Evolutionary conservation across 64 coral and sea anemone genomes (phyloP).

Genomic region (Dendronephthya gigantea): DNA sequence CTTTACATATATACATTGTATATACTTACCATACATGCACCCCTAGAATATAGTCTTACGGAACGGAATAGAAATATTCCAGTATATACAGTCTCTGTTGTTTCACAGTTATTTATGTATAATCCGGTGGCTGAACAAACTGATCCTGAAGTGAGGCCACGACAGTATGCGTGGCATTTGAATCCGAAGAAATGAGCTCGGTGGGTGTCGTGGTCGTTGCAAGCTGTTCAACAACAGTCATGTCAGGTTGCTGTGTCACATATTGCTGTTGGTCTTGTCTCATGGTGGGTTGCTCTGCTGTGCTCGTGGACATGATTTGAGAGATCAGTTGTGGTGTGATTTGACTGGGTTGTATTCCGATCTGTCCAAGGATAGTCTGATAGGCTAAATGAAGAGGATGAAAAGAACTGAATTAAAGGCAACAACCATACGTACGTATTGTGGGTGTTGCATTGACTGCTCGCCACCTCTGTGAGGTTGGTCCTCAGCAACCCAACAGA

Average conservation of each 20-base stretch:
- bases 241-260: not conserved
- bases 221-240: not conserved
- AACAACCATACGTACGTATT: too few species aligned
- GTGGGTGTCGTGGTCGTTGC: not conserved
- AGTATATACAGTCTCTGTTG: not conserved
- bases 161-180: not conserved
- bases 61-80: too few species aligned
- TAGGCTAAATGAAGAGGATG: not conserved
- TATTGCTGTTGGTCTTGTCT: not conserved
- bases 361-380: not conserved
- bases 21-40: too few species aligned
- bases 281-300: not conserved
- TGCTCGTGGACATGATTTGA: not conserved
- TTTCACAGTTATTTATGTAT: not conserved
- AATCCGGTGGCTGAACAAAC: not conserved
- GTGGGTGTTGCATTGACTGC: too few species aligned
- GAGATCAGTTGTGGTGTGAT: not conserved
- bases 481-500: too few species aligned
- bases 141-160: not conserved
- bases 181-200: not conserved
- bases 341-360: not conserved
- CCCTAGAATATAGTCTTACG: too few species aligned
- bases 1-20: too few species aligned
- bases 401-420: not conserved
- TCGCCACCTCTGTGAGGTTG: too few species aligned